Evolutionary conservation across 53 echinoderm and acorn worm species (phyloP).

Genomic region (Crossaster papposus): DNA sequence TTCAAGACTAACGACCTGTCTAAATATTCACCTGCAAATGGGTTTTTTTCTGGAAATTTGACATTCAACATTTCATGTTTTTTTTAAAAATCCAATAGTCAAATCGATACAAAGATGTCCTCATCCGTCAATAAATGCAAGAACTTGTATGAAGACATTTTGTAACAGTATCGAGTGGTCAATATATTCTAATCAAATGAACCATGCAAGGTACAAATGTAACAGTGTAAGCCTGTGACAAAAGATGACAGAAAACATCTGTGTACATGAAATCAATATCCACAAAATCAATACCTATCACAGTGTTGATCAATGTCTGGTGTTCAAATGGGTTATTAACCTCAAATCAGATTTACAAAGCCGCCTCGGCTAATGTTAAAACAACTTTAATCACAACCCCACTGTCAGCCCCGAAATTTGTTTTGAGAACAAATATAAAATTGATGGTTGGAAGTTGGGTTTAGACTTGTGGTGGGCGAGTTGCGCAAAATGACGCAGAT

Average conservation of each 20-base stretch:
- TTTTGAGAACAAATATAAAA: background rate
- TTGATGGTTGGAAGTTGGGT: background rate
- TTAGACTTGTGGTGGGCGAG: background rate
- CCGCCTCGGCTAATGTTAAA: constrained; percentile 1
- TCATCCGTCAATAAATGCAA: background rate
- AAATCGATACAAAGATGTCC: background rate
- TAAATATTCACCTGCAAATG: background rate
- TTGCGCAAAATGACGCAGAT: background rate
- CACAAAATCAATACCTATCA: background rate
- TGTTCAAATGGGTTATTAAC: background rate
- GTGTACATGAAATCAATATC: background rate
- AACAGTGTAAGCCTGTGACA: background rate
- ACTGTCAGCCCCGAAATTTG: background rate
- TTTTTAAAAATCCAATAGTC: background rate
- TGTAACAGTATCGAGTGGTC: background rate
- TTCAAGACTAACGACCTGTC: background rate
- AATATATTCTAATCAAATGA: background rate
- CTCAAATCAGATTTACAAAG: background rate
- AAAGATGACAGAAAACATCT: constrained; percentile 16
- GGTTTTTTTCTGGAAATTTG: background rate
- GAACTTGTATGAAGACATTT: background rate
- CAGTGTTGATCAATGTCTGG: background rate
- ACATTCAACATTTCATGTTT: background rate
- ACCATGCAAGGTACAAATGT: background rate
- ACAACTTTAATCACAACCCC: background rate